phyloP scores from a whole-genome alignment of 2,113 vertebrate species.

The Calypte anna region DNA sequence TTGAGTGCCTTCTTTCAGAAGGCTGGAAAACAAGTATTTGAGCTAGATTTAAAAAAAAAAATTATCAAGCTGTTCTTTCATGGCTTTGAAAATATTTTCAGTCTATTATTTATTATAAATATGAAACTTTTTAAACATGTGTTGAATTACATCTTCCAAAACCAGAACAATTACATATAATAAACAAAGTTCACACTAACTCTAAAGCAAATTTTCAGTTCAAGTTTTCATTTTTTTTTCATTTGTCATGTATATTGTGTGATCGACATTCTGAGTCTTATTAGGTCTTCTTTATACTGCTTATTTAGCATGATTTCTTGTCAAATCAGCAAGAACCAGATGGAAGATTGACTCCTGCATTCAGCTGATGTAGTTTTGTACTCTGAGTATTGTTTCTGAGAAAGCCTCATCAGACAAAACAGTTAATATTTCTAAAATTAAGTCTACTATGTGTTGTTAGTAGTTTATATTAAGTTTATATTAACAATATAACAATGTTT shows the following conservation, averaged over 20 bases:
- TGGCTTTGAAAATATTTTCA: neutral
- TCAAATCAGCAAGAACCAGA: slow-evolving; percentile 10
- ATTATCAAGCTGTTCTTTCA: neutral
- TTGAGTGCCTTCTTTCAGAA: neutral
- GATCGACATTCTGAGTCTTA: slow-evolving; percentile 13
- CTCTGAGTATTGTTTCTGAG: neutral
- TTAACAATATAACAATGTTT: neutral
- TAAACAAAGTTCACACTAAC: neutral
- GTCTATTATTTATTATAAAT: neutral
- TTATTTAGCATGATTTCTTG: slow-evolving; percentile 22
- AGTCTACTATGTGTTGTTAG: neutral
- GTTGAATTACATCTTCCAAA: neutral
- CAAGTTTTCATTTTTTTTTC: neutral
- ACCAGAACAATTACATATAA: neutral
- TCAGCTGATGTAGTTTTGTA: neutral
- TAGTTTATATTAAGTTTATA: neutral
- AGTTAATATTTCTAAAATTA: neutral
- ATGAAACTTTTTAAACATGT: neutral
- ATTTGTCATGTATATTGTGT: neutral
- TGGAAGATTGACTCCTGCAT: neutral
- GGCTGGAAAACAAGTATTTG: neutral
- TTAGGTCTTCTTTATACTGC: neutral
- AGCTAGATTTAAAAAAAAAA: neutral
- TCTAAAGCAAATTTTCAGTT: slow-evolving; percentile 10
- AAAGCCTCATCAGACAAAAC: neutral